Conservation (phyloP, 92 coral and sea anemone genomes). For the Epizoanthus stellaris region DNA sequence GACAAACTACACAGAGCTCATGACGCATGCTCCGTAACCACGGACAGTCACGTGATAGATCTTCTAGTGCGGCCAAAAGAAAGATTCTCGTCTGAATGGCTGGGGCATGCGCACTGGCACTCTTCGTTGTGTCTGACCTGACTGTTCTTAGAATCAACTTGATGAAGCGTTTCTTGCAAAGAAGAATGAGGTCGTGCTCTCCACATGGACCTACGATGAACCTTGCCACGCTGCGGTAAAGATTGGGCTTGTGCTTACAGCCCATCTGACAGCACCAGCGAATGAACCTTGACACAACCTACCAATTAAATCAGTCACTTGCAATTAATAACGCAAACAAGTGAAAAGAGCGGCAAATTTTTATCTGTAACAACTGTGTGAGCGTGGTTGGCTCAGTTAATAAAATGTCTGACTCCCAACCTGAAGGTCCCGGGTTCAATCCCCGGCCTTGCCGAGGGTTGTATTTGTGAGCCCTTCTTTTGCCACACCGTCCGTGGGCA, state of each 20-base stretch:
- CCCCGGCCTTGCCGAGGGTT: too few relatives aligned
- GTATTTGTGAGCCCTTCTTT: too few relatives aligned
- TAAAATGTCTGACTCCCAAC: too few relatives aligned
- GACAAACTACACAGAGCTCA: slow-evolving; percentile 67
- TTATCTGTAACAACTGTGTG: too few relatives aligned
- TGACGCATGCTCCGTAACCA: slow-evolving; percentile 67
- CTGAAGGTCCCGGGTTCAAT: too few relatives aligned
- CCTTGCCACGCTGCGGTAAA: slow-evolving; percentile 68
- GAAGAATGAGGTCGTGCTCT: slow-evolving; percentile 54
- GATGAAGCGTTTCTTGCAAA: slow-evolving; percentile 66
- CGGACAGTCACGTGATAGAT: slow-evolving; percentile 64
- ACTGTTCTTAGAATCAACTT: slow-evolving; percentile 48
- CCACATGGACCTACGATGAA: slow-evolving; percentile 57
- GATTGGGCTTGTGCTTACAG: slow-evolving; percentile 64
- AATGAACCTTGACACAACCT: slow-evolving; percentile 63
- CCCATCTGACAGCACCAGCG: slow-evolving; percentile 57
- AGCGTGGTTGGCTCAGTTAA: too few relatives aligned
- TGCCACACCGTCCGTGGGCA: too few relatives aligned
- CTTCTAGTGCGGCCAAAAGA: slow-evolving; percentile 56
- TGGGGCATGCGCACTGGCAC: not conserved
- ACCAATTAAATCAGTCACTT: too few relatives aligned
- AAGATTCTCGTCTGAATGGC: slow-evolving; percentile 52
- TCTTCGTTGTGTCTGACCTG: slow-evolving; percentile 12
- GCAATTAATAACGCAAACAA: too few relatives aligned
- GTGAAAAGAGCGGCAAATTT: too few relatives aligned